Conservation (phyloP, 2,888 invertebrate species). For the Fragum sueziense region DNA sequence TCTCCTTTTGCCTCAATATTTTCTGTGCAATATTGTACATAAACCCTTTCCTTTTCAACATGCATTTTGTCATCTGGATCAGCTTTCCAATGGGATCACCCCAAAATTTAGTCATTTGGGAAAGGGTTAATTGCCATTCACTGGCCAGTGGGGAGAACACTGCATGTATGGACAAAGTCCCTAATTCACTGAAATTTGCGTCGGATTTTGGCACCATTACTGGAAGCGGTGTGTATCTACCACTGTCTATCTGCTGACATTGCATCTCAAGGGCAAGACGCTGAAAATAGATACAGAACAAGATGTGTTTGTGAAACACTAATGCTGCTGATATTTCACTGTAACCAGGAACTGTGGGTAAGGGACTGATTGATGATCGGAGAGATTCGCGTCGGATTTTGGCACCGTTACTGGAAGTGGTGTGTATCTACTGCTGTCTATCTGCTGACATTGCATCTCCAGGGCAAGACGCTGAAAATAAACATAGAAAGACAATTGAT, state of each 20-base stretch:
- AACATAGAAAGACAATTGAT: too few species aligned
- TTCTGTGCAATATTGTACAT: too few species aligned
- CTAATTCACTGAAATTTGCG: too few species aligned
- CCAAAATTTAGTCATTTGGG: too few species aligned
- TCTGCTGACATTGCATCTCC: slow-evolving; percentile 71
- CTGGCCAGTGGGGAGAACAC: too few species aligned
- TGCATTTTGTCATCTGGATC: too few species aligned
- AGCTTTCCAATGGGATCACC: too few species aligned
- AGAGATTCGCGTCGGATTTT: slow-evolving; percentile 86
- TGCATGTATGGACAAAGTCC: too few species aligned
- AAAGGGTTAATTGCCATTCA: too few species aligned
- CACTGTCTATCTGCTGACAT: slow-evolving; percentile 85
- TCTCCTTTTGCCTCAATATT: too few species aligned
- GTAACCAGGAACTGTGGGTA: slow-evolving; percentile 95
- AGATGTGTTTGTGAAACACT: too few species aligned
- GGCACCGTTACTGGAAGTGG: slow-evolving; percentile 89
- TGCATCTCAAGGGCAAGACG: slow-evolving; percentile 72
- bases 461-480: slow-evolving; percentile 69
- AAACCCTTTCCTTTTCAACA: too few species aligned
- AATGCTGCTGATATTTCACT: slow-evolving; percentile 74
- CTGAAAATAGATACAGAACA: slow-evolving; percentile 61
- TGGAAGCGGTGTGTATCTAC: slow-evolving; percentile 91
- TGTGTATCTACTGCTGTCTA: slow-evolving; percentile 91
- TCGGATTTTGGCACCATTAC: slow-evolving; percentile 89
- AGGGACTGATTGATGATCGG: slow-evolving; percentile 84